Percentiles rank a stretch among this genome's conserved stretches.
Conservation (phyloP, 2,797 vertebrate species). For the Diglossa cyanea region DNA sequence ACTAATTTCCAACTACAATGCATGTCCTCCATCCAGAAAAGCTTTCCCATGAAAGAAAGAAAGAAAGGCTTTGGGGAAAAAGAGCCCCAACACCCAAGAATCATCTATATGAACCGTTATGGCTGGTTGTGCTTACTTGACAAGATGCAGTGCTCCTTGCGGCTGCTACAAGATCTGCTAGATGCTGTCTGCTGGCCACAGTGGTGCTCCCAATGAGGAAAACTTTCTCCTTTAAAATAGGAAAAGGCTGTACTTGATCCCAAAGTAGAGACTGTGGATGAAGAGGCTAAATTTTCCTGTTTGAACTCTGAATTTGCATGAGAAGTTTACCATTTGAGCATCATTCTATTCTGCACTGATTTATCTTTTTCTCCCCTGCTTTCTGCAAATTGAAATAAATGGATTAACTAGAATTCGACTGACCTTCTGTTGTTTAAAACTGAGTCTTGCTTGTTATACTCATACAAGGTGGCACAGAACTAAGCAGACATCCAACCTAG, state of each 20-base stretch:
- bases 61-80: not conserved
- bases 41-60: not conserved
- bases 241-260: not conserved
- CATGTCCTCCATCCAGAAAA: not conserved
- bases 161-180: not conserved
- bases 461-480: not conserved
- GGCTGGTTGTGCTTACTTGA: not conserved
- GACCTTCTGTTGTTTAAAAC: slow-evolving; percentile 22
- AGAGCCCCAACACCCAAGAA: not conserved
- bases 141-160: not conserved
- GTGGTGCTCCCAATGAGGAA: not conserved
- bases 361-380: fast-evolving
- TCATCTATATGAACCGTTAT: not conserved
- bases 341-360: not conserved
- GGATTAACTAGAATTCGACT: not conserved
- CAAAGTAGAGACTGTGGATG: not conserved
- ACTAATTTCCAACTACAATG: not conserved
- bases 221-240: not conserved
- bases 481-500: slow-evolving; percentile 28
- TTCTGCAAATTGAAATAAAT: not conserved
- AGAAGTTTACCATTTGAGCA: not conserved
- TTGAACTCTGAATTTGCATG: not conserved
- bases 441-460: not conserved
- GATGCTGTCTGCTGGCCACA: not conserved
- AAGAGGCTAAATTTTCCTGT: not conserved